Conservation (phyloP, 2,888 invertebrate genomes). For the Eupelmus urozonus region DNA sequence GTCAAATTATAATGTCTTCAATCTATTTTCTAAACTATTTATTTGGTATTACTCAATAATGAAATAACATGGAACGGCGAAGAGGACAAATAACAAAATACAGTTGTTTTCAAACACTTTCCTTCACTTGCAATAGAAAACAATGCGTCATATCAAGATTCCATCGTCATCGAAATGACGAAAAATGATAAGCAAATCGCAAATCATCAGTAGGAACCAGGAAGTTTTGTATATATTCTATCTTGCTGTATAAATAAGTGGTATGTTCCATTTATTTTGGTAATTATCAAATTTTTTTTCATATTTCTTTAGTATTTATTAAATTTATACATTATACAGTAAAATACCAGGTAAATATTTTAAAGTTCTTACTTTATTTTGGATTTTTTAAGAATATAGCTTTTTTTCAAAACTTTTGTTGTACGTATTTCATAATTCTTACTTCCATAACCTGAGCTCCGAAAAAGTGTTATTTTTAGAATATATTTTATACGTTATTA, state of each 20-base stretch:
- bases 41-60: not conserved
- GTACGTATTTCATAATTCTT: no score
- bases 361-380: no score
- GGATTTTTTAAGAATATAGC: no score
- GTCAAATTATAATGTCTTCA: no score
- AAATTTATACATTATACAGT: no score
- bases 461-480: no score
- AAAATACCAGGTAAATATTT: no score
- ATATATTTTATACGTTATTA: no score
- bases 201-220: not conserved
- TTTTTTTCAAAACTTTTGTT: not conserved
- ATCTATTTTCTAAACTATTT: no score
- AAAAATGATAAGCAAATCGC: slow-evolving; percentile 38
- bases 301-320: no score
- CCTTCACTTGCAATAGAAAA: not conserved
- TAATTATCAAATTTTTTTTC: no score
- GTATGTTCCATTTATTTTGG: not conserved
- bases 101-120: not conserved
- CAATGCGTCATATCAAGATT: slow-evolving; percentile 31
- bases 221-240: not conserved
- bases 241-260: not conserved
- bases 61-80: not conserved
- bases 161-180: slow-evolving; percentile 41
- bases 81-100: not conserved
- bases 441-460: slow-evolving; percentile 10